Conservation (phyloP, 2,113 vertebrate species). For the Dinomys branickii region DNA sequence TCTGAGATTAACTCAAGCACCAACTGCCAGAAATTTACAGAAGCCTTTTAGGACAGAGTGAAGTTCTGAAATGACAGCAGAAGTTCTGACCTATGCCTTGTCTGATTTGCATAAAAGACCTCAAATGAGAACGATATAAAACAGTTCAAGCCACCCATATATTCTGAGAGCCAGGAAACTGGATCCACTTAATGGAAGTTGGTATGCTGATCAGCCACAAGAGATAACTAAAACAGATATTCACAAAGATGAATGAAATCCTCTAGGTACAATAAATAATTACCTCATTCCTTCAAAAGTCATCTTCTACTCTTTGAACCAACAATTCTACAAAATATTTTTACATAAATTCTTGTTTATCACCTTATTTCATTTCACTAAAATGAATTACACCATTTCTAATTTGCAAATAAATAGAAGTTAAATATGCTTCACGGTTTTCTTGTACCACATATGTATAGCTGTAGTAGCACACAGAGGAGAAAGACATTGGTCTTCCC, state of each 20-base stretch:
- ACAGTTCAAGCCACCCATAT: neutral
- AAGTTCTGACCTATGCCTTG: neutral
- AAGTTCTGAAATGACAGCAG: too few species aligned
- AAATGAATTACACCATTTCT: neutral
- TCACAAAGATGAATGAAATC: neutral
- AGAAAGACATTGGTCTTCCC: neutral
- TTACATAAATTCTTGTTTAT: neutral
- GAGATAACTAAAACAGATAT: neutral
- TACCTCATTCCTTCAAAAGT: neutral
- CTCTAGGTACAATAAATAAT: neutral
- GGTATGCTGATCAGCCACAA: neutral
- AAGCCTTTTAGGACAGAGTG: neutral
- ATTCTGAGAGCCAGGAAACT: neutral
- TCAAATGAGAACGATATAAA: neutral
- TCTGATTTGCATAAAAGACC: neutral
- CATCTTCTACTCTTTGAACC: neutral
- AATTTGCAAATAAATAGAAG: neutral
- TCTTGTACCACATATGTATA: neutral
- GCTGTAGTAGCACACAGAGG: neutral
- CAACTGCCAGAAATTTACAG: neutral
- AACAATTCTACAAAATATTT: neutral
- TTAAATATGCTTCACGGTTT: too few species aligned
- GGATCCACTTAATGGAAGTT: neutral
- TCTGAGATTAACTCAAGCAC: neutral
- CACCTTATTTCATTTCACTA: neutral